phyloP scores from a whole-genome alignment of 2,888 invertebrate species.

The Muschampia plurimacula region DNA sequence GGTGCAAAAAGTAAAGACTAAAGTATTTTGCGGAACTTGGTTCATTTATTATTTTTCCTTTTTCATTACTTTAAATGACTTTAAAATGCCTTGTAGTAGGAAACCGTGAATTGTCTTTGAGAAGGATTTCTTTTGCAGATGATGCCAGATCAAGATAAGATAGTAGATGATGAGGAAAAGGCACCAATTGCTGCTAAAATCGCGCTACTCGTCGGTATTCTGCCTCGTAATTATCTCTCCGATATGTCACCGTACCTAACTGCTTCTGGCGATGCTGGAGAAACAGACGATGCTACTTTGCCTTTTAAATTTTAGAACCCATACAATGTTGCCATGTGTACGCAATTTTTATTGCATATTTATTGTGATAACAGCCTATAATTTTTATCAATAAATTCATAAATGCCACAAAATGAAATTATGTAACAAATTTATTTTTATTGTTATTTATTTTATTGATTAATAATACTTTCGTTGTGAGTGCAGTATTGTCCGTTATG shows the following conservation, averaged over 20 bases:
- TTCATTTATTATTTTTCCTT: too few relatives aligned
- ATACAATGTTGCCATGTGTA: constrained; percentile 42
- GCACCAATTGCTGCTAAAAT: constrained; percentile 85
- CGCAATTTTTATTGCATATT: constrained; percentile 1
- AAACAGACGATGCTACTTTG: constrained; percentile 62
- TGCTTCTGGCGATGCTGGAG: constrained; percentile 57
- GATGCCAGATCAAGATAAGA: constrained; percentile 91
- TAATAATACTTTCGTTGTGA: constrained; percentile 18
- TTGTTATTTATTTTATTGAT: constrained; percentile 4
- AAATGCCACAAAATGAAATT: constrained; percentile 21
- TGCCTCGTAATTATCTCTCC: constrained; percentile 76
- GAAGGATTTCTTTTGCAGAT: constrained; percentile 74
- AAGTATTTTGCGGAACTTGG: too few relatives aligned
- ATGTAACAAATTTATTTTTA: constrained; percentile 15
- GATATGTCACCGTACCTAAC: constrained; percentile 74
- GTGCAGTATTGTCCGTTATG: constrained; percentile 36
- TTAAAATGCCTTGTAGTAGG: not conserved
- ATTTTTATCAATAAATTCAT: not conserved
- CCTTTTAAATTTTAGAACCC: constrained; percentile 77
- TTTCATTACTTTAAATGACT: too few relatives aligned
- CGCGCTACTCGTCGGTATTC: constrained; percentile 82
- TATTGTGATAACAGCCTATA: not conserved
- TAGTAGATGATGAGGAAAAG: constrained; percentile 78
- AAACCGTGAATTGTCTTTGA: not conserved
- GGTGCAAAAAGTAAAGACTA: too few relatives aligned